Percentiles rank a stretch among this genome's conserved stretches.
These are phyloP conservation scores for Spea multiplicata DNA, from an alignment of 2,113 vertebrate genomes.

Conservation along the genomic window DNA sequence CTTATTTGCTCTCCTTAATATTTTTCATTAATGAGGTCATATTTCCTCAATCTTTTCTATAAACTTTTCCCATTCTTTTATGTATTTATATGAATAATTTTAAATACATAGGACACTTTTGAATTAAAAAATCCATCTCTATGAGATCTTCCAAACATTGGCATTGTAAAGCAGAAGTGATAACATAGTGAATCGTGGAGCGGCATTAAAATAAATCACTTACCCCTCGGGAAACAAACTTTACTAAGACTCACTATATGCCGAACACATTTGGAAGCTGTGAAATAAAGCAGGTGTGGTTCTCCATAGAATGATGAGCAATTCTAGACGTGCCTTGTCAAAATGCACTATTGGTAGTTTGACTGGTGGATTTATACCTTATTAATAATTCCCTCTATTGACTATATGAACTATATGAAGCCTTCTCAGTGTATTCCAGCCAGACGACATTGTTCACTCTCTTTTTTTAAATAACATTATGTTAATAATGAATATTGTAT, in stretches of 20 bases:
- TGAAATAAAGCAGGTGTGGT: neutral
- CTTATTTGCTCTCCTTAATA: slow-evolving; percentile 25
- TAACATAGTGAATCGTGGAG: neutral
- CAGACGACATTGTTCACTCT: no score
- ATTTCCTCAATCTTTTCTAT: slow-evolving; percentile 31
- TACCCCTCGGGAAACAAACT: neutral
- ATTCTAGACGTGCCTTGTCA: neutral
- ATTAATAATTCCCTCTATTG: no score
- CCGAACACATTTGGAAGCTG: neutral
- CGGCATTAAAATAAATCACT: neutral
- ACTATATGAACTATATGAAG: no score
- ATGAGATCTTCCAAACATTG: no score
- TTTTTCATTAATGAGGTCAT: slow-evolving; percentile 29
- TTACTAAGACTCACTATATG: neutral
- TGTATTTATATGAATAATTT: neutral
- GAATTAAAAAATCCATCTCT: no score
- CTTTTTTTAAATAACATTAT: no score
- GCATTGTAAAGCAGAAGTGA: no score
- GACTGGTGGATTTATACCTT: no score
- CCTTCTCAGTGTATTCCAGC: no score
- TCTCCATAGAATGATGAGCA: neutral
- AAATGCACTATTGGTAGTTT: no score
- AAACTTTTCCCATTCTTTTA: neutral
- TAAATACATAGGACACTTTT: neutral
- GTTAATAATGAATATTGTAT: no score